Conservation (phyloP, 2,888 invertebrate genomes). For the Ennomos fuscantarius region DNA sequence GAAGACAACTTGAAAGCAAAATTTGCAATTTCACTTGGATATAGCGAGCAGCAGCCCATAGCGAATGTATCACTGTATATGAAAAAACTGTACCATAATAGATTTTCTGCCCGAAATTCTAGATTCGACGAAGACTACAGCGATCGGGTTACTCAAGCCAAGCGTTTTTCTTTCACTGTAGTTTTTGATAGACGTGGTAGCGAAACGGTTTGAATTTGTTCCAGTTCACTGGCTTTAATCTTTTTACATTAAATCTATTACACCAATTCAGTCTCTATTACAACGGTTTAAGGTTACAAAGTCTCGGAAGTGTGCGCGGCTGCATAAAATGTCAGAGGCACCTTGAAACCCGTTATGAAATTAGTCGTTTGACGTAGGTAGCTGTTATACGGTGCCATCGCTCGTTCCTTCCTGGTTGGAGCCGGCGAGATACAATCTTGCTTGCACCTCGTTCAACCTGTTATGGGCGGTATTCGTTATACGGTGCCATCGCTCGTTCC, state of each 20-base stretch:
- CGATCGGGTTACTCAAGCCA: background rate
- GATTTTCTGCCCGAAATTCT: background rate
- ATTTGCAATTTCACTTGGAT: too few relatives aligned
- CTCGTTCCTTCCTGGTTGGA: slow-evolving; percentile 32
- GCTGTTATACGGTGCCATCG: slow-evolving; percentile 30
- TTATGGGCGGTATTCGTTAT: slow-evolving; percentile 9
- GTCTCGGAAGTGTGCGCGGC: slow-evolving; percentile 4
- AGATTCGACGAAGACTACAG: background rate
- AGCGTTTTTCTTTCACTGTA: slow-evolving; percentile 6
- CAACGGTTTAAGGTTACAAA: slow-evolving; percentile 14
- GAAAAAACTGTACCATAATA: background rate
- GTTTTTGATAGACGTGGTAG: slow-evolving; percentile 21
- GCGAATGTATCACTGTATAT: too few relatives aligned
- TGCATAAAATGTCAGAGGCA: slow-evolving; percentile 26
- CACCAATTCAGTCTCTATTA: slow-evolving; percentile 18
- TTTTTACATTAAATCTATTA: slow-evolving; percentile 11
- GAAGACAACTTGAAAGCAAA: too few relatives aligned
- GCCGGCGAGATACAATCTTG: slow-evolving; percentile 15
- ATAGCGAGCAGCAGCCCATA: too few relatives aligned
- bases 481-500: slow-evolving; percentile 5
- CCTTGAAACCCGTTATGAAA: slow-evolving; percentile 39
- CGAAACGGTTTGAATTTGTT: slow-evolving; percentile 23
- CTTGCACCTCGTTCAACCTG: slow-evolving; percentile 24
- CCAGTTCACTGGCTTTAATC: slow-evolving; percentile 25
- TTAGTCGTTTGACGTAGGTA: slow-evolving; percentile 35